Evolutionary conservation across 2,797 vertebrate species (phyloP), one percentile per base, ranked within the genome.

Genomic region (Ciconia nigra): DNA sequence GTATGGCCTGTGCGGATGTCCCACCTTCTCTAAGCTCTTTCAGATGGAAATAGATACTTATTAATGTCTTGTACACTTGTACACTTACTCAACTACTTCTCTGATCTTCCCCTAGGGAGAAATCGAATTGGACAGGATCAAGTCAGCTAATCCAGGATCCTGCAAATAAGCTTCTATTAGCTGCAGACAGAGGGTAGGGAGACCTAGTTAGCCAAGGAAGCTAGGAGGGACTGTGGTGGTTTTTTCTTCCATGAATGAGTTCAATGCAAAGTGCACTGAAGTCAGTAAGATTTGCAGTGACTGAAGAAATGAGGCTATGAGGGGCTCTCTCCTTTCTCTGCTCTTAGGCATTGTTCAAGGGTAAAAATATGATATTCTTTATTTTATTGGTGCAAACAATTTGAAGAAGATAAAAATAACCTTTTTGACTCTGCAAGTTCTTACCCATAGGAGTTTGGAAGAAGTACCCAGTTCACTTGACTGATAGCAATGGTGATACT

Each of bases 351-450:
- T 28, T 19, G n/a, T 26, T 76, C 9, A 21, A 52, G 33, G 2
- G 29, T 41, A 44, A 87, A 74, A 80, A 59, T n/a, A 9, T 5
- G 10, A 13, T 33, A 46, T 3, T 42, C 12, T 73, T 51, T 33
- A 44, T 71, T 41, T 58, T 37, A 51, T 55, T 39, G 49, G 35
- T 28, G 11, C 33, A 42, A 59, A 57, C 7, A 52, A 25, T 47
- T 42, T 61, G 58, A 54, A 63, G 59, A 17, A 83, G 73, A 55
- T 31, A 33, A 47, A 79, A 93, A 26, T 16, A n/a, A 59, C 13
- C 7, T 51, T 91, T 80, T 46, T 0, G 0, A 2, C 25, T 52
- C n/a, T 25, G 19, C n/a, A 44, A 44, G 22, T 19, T 67, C 21
- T 79, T 39, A n/a, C 11, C 13, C 29, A 2, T 5, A 79, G 37